These are phyloP conservation scores for Notothenia rossii DNA, from an alignment of 2,113 vertebrate genomes.

Conservation along the genomic window DNA sequence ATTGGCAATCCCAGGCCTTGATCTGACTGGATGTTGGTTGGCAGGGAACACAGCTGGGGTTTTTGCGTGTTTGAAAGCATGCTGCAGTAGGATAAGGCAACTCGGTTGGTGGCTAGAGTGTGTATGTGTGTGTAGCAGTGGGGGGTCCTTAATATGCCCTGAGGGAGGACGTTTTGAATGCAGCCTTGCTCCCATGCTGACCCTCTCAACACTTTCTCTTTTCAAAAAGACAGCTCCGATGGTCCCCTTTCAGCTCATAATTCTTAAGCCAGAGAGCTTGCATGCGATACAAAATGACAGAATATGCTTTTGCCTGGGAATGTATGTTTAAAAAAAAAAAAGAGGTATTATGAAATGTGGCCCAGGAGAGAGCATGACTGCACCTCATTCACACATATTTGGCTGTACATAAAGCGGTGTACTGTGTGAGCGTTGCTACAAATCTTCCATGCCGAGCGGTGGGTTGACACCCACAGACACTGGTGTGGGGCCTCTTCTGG, in stretches of 20 bases:
- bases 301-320: conserved; percentile 47
- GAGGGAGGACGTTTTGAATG: conserved; percentile 58
- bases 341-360: conserved; percentile 67
- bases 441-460: conserved; percentile 56
- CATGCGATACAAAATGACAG: conserved; percentile 50
- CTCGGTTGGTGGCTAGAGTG: conserved; percentile 36
- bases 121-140: conserved; percentile 23
- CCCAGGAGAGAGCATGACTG: conserved; percentile 47
- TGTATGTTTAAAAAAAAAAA: conserved; percentile 41
- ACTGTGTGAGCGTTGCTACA: conserved; percentile 53
- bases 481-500: conserved; percentile 59
- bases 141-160: conserved; percentile 53
- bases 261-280: conserved; percentile 27
- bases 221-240: conserved; percentile 54
- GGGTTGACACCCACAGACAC: conserved; percentile 63
- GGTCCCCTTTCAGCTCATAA: conserved; percentile 54
- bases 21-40: conserved; percentile 61
- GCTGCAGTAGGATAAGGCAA: conserved; percentile 41
- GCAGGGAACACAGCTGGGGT: conserved; percentile 45
- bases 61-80: conserved; percentile 32
- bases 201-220: conserved; percentile 55
- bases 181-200: conserved; percentile 51
- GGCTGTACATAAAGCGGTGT: conserved; percentile 49
- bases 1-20: conserved; percentile 65
- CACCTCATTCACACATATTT: conserved; percentile 58